These are phyloP conservation scores for Pan troglodytes DNA, from an alignment of 2,113 vertebrate genomes.

Conservation along the genomic window DNA sequence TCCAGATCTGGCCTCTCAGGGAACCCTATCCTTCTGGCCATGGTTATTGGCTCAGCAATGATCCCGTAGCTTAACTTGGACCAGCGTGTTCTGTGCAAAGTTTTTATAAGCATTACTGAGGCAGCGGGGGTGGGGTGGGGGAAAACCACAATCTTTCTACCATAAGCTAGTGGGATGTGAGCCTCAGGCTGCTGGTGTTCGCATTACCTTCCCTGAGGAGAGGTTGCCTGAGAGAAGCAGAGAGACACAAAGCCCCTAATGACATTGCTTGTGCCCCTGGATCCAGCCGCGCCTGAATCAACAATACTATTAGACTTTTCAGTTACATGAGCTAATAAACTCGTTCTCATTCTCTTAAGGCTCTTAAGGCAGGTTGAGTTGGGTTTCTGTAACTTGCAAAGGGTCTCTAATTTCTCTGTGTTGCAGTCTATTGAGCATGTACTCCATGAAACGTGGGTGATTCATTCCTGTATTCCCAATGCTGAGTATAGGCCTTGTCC, in stretches of 20 bases:
- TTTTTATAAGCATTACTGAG: background rate
- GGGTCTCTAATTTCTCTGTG: background rate
- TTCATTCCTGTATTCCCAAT: background rate
- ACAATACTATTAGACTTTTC: background rate
- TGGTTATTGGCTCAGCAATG: background rate
- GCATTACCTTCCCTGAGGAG: background rate
- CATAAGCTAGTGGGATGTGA: background rate
- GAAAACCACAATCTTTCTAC: background rate
- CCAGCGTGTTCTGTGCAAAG: background rate
- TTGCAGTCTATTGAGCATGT: background rate
- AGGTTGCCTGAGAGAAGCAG: background rate
- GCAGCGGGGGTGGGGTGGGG: background rate
- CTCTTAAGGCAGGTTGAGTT: background rate
- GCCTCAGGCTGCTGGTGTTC: background rate
- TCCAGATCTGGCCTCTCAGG: background rate
- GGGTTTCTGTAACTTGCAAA: background rate
- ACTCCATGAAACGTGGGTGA: background rate
- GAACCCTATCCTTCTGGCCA: background rate
- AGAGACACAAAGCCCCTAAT: background rate
- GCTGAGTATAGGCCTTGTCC: background rate
- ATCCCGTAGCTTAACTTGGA: background rate
- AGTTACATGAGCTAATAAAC: background rate
- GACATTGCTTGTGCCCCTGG: background rate
- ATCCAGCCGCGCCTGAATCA: background rate
- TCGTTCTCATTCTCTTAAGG: background rate